Conservation (phyloP, 2,113 vertebrate species). For the Isichthys henryi region DNA sequence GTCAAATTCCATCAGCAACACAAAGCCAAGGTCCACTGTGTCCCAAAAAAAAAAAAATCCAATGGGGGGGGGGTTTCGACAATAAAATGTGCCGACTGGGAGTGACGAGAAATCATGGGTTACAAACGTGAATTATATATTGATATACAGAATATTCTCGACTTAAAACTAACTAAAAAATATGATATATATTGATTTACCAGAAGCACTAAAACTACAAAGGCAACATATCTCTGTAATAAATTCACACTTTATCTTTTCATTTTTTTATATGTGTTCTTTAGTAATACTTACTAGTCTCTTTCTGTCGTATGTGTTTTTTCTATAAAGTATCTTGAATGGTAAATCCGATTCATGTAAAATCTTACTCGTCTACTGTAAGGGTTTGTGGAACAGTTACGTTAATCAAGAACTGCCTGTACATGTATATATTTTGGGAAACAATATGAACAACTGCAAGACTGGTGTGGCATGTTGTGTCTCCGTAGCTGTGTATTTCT, state of each 20-base stretch:
- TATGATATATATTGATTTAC: not conserved
- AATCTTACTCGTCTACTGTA: too few relatives aligned
- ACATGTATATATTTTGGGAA: not conserved
- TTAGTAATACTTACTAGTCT: not conserved
- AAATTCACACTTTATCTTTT: not conserved
- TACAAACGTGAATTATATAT: not conserved
- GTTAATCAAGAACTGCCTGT: not conserved
- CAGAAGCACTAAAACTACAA: not conserved
- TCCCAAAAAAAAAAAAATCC: not conserved
- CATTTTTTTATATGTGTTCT: not conserved
- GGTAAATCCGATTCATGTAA: not conserved
- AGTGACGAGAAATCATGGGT: not conserved
- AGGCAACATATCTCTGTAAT: not conserved
- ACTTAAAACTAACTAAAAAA: not conserved
- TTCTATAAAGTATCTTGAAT: not conserved
- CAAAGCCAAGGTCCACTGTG: not conserved
- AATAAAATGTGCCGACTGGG: too few relatives aligned
- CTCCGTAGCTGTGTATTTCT: not conserved
- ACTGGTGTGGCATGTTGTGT: not conserved
- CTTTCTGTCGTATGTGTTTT: not conserved
- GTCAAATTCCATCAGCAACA: not conserved
- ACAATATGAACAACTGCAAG: not conserved
- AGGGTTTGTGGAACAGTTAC: not conserved
- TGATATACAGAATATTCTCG: not conserved
- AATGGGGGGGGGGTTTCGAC: not conserved